Evolutionary conservation across 2,797 vertebrate genomes (phyloP), one percentile per base, ranked within the genome.

Genomic region (Scolopax rusticola): DNA sequence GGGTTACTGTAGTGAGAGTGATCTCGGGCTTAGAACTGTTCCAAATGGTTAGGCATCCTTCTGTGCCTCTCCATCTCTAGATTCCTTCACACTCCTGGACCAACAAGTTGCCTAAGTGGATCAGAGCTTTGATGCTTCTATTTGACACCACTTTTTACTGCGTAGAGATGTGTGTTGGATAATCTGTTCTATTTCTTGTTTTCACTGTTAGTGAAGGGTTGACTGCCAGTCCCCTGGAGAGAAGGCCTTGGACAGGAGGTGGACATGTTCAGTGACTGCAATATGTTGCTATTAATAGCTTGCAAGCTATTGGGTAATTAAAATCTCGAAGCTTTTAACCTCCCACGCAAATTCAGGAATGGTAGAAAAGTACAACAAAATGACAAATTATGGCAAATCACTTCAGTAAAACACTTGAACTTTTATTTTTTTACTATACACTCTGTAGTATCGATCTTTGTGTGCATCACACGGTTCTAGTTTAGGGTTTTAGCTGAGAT

Each of bases 341-440:
- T 12, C 18, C 16, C 33, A 11, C 15, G 12, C 50, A 30, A 71
- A 47, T 64, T 69, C 38, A 80, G 36, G 11, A 89, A 48, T 32
- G 14, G 32, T 69, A 27, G 61, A 77, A 48, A 76, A 61, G 40
- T 79, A 83, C 19, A 57, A 57, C 14, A 61, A 77, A 79, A 75
- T 20, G 16, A 45, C 36, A 88, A 30, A 8, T 38, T 71, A 19
- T 1, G 5, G 41, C 30, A 57, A 88, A 38, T 76, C 9, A 25
- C 60, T 75, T 71, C 30, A 48, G 25, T 86, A 59, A 89, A 90
- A 57, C 8, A 12, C 10, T 67, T 71, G 38, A 51, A 30, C 4
- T 0, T 32, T 77, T n/a, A n/a, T n/a, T n/a, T n/a, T n/a, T n/a
- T n/a, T n/a, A n/a, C 33, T 56, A 40, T 11, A 7, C 0, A 0